Base-by-base conservation (phyloP, 2,888 invertebrate genomes). In the Metopia argyrocephala region DNA sequence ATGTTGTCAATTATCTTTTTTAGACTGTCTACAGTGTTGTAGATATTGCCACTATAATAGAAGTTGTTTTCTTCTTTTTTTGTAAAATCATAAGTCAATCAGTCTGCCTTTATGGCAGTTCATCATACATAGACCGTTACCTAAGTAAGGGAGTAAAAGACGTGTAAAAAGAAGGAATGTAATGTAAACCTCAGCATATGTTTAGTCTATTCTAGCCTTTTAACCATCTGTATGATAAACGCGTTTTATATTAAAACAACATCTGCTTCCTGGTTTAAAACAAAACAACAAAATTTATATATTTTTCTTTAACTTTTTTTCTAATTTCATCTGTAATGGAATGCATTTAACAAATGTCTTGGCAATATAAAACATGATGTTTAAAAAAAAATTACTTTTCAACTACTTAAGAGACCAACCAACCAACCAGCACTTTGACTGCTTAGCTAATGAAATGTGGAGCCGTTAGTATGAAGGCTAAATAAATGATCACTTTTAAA, bases 181-280 rank as follows among this genome's bases (percentile, higher is more conserved):
- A 45, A 12, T 38, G 15, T 9, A 15, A 45, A 27, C 57, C 9
- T 15, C 38, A 38, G 9, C 31, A 12, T 38, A 7, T 12, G 31
- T 38, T 15, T 38, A 38, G 9, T 12, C 38, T 9, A 38, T 9
- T 12, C 38, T 12, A 3, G 12, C 12, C 9, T 12, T 15, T 12
- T 31, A 38, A 38, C 38, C 38, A 38, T 38, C 38, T 38, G 38
- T 65, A 50, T 56, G 59, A 56, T 75, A 76, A 81, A 70, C 70
- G 81, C 81, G 74, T 81, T 76, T 80, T 65, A 74, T 74, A 69
- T 69, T 52, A 80, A 65, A 48, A 48, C 65, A 81, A 78, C 81
- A 81, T 81, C 81, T 81, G 81, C 81, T 81, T 81, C 81, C 81
- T 81, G 81, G 81, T 81, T 81, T 48, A 45, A 52, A 46, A 28